Conservation (phyloP, 2,797 vertebrate species). For the Catostomus latipinnis region DNA sequence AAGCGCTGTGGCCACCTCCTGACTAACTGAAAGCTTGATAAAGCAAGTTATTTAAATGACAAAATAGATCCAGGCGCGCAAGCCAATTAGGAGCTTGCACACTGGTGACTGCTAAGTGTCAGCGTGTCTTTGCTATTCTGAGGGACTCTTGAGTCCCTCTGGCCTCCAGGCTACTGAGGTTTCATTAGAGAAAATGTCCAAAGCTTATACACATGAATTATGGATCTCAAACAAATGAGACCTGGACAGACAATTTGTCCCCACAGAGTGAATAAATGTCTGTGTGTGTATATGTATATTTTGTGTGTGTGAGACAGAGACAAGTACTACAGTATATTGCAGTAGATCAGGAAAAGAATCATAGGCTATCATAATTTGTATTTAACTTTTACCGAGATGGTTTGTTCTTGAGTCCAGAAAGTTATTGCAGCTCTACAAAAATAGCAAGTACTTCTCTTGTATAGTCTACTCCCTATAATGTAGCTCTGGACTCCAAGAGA, state of each 20-base stretch:
- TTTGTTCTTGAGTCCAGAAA: slow-evolving; percentile 13
- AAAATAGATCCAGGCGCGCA: slow-evolving; percentile 74
- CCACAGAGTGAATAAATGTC: slow-evolving; percentile 34
- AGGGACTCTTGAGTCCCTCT: slow-evolving; percentile 25
- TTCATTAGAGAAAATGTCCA: slow-evolving; percentile 59
- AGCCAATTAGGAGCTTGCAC: slow-evolving; percentile 53
- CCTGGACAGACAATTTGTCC: slow-evolving; percentile 47
- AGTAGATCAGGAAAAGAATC: neutral
- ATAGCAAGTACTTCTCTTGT: slow-evolving; percentile 27
- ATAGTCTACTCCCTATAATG: slow-evolving; percentile 11
- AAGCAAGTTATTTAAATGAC: slow-evolving; percentile 85
- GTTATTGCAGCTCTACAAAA: slow-evolving; percentile 25
- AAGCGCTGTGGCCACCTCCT: slow-evolving; percentile 74
- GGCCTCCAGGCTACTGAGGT: slow-evolving; percentile 52
- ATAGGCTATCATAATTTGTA: slow-evolving; percentile 1
- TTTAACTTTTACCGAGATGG: slow-evolving; percentile 11
- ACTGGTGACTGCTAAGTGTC: slow-evolving; percentile 45
- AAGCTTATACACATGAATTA: slow-evolving; percentile 60
- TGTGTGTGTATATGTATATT: neutral
- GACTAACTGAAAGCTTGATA: slow-evolving; percentile 84
- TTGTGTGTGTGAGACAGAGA: neutral
- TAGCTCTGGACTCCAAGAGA: slow-evolving; percentile 43
- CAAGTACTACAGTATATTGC: neutral
- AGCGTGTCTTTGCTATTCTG: slow-evolving; percentile 47
- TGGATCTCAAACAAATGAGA: slow-evolving; percentile 61